These are phyloP conservation scores for Magallana ariakensis DNA, from an alignment of 1,140 invertebrate genomes.

Conservation along the genomic window DNA sequence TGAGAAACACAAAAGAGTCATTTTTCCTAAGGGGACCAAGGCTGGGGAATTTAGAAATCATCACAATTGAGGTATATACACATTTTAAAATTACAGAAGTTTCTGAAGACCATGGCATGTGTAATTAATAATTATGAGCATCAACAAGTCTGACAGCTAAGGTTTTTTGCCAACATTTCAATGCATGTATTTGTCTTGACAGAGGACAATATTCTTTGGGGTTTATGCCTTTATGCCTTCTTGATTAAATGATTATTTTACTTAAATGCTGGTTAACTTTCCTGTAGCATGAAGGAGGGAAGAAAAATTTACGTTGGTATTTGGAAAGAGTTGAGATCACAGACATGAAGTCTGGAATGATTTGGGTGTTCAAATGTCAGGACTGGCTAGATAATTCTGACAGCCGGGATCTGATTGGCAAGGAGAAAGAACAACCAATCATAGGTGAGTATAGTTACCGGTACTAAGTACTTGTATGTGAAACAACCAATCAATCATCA, in stretches of 20 bases:
- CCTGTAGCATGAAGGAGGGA: conserved; percentile 76
- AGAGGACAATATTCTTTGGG: too few species aligned
- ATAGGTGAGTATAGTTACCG: background rate
- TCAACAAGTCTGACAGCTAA: too few species aligned
- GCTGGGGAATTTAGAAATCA: conserved; percentile 68
- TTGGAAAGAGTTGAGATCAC: conserved; percentile 75
- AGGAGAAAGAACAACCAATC: conserved; percentile 51
- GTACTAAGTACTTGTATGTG: background rate
- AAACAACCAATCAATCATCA: background rate
- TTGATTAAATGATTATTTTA: too few species aligned
- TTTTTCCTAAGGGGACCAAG: conserved; percentile 71
- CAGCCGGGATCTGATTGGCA: conserved; percentile 71
- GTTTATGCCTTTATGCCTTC: too few species aligned
- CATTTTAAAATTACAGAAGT: background rate
- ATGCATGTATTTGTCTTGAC: too few species aligned
- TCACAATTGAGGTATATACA: conserved; percentile 68
- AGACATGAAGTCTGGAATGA: conserved; percentile 72
- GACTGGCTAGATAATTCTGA: conserved; percentile 78
- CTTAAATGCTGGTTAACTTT: background rate
- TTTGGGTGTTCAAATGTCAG: conserved; percentile 77
- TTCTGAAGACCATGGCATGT: too few species aligned
- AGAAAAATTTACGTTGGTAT: conserved; percentile 75
- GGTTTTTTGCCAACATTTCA: too few species aligned
- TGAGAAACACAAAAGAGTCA: conserved; percentile 68
- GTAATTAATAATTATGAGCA: too few species aligned